These are phyloP conservation scores for Liparis tanakae DNA, from an alignment of 2,797 vertebrate species.

Conservation along the genomic window DNA sequence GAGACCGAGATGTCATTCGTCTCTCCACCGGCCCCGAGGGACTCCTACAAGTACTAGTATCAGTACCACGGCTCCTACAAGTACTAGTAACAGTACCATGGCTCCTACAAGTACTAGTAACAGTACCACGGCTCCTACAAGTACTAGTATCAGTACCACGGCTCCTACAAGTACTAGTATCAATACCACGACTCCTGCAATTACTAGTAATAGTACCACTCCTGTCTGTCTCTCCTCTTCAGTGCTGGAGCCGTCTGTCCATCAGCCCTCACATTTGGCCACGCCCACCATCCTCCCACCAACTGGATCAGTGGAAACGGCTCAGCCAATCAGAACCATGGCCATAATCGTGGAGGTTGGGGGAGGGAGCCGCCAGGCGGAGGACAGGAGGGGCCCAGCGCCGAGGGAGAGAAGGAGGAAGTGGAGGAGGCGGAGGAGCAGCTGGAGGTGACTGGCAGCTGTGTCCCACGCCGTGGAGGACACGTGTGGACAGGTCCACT, in stretches of 20 bases:
- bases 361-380: constrained; percentile 54
- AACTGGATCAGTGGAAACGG: constrained; percentile 77
- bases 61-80: too few relatives aligned
- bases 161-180: too few relatives aligned
- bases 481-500: neutral
- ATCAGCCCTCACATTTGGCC: constrained; percentile 74
- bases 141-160: too few relatives aligned
- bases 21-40: constrained; percentile 93
- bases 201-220: neutral
- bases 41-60: too few relatives aligned
- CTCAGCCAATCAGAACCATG: constrained; percentile 82
- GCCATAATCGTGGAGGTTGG: constrained; percentile 77
- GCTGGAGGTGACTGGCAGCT: constrained; percentile 45
- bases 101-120: too few relatives aligned
- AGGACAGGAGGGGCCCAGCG: constrained; percentile 43
- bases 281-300: constrained; percentile 74
- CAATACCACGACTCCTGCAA: too few relatives aligned
- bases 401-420: constrained; percentile 47
- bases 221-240: constrained; percentile 4
- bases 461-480: neutral
- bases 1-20: constrained; percentile 94
- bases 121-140: too few relatives aligned
- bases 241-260: constrained; percentile 74
- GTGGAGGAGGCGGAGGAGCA: constrained; percentile 57
- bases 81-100: too few relatives aligned